These are phyloP conservation scores for Neodiprion pinetum DNA, from an alignment of 1,140 invertebrate genomes.

Conservation along the genomic window DNA sequence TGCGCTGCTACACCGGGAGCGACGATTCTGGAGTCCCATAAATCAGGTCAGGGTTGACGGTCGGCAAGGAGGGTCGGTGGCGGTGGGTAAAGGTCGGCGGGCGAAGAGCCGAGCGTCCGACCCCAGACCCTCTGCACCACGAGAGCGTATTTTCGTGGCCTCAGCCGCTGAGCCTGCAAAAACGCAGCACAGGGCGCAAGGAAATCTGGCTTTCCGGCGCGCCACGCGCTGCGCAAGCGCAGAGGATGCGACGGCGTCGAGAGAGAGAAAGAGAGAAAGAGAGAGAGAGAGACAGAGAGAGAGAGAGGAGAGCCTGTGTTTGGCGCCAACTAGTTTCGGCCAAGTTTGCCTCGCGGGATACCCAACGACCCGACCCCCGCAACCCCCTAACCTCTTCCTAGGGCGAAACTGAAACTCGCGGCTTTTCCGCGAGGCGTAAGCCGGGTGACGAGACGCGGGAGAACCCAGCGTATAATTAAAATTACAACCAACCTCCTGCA, in stretches of 20 bases:
- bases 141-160: conserved; percentile 8
- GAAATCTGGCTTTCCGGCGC: too few relatives aligned
- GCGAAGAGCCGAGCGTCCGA: conserved; percentile 48
- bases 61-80: conserved; percentile 41
- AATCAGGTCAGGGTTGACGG: conserved; percentile 63
- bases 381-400: too few relatives aligned
- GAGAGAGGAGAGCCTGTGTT: conserved; percentile 10
- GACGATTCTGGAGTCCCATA: conserved; percentile 62
- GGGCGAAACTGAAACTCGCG: too few relatives aligned
- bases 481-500: too few relatives aligned
- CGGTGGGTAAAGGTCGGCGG: conserved; percentile 59
- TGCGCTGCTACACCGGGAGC: conserved; percentile 33
- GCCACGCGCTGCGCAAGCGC: too few relatives aligned
- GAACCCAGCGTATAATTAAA: too few relatives aligned
- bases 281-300: conserved; percentile 8
- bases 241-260: too few relatives aligned
- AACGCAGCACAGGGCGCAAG: conserved; percentile 29
- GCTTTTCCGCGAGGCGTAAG: too few relatives aligned
- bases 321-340: background rate
- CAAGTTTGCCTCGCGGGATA: too few relatives aligned
- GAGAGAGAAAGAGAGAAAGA: background rate
- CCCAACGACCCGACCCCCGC: too few relatives aligned
- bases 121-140: conserved; percentile 19
- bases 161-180: conserved; percentile 12
- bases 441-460: too few relatives aligned